phyloP scores from a whole-genome alignment of 2,113 vertebrate species.

The Phalacrocorax pelagicus region DNA sequence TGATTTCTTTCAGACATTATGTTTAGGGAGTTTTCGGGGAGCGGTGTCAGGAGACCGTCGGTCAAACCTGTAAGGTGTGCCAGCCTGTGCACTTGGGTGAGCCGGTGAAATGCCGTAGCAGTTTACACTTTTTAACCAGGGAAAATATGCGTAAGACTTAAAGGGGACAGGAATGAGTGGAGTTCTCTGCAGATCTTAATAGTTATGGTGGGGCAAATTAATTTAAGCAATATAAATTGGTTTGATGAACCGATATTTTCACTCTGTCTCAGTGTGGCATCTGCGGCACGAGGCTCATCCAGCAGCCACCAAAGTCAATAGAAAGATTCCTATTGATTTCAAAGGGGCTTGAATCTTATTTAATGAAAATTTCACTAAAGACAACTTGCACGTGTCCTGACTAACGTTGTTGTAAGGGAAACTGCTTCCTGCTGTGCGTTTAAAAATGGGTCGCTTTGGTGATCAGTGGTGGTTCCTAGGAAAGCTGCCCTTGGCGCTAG shows the following conservation, averaged over 20 bases:
- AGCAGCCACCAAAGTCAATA: neutral
- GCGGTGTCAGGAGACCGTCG: neutral
- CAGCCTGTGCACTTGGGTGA: neutral
- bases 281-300: neutral
- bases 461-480: neutral
- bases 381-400: neutral
- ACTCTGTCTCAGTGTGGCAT: neutral
- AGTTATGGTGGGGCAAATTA: neutral
- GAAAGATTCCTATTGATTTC: neutral
- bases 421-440: neutral
- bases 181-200: neutral
- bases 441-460: rapidly evolving
- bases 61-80: neutral
- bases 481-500: neutral
- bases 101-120: rapidly evolving
- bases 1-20: neutral
- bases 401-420: neutral
- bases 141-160: neutral
- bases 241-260: rapidly evolving
- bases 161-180: neutral
- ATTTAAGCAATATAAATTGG: neutral
- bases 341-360: neutral
- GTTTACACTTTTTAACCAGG: rapidly evolving
- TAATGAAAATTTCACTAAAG: neutral
- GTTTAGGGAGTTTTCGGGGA: neutral